A percentile compares a stretch with the other conserved stretches of the same genome.
Evolutionary conservation across 2,888 invertebrate species (phyloP).

Genomic region (Junonia oenone): DNA sequence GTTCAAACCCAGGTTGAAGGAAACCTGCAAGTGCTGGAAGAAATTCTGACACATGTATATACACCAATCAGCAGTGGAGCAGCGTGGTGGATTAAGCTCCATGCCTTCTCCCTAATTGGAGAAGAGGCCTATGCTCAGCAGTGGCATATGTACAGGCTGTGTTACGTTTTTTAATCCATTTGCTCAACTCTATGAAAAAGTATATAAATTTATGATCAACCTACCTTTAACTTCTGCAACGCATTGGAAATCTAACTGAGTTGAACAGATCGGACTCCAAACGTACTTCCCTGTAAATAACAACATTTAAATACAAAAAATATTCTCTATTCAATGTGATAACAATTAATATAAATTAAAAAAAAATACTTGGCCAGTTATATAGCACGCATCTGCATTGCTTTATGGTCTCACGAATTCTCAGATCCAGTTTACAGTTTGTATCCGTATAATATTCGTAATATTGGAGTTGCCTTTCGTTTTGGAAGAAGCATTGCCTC

Average conservation of each 20-base stretch:
- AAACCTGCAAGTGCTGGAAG: no score
- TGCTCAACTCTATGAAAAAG: no score
- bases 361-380: constrained; percentile 69
- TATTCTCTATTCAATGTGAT: neutral
- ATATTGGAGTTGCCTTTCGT: constrained; percentile 55
- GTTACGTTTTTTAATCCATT: no score
- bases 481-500: constrained; percentile 68
- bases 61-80: no score
- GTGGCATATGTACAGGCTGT: no score
- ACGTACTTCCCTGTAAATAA: constrained; percentile 45
- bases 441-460: constrained; percentile 73
- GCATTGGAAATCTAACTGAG: constrained; percentile 52
- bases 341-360: neutral
- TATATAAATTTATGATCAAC: neutral
- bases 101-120: no score
- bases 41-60: no score
- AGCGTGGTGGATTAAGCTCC: no score
- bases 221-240: constrained; percentile 54
- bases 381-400: constrained; percentile 67
- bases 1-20: no score
- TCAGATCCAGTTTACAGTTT: constrained; percentile 75
- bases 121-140: no score
- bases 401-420: constrained; percentile 62
- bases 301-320: neutral
- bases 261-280: constrained; percentile 58